These are phyloP conservation scores for Trachythela sp. DNA, from an alignment of 64 coral and sea anemone genomes.

Conservation along the genomic window DNA sequence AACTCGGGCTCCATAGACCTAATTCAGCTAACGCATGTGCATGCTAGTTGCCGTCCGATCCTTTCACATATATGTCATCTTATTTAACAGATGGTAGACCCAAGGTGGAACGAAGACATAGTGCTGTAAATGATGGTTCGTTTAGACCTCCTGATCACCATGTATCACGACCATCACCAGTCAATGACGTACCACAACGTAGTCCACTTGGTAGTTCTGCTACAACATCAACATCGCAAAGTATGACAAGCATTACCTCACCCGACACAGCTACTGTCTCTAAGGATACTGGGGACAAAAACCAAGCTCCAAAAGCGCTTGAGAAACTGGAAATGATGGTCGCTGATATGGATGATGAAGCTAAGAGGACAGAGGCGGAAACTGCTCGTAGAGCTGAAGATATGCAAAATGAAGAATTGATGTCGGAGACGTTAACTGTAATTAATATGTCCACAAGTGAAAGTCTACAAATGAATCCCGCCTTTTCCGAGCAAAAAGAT, in stretches of 20 bases:
- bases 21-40: too few species aligned
- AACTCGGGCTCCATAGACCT: too few species aligned
- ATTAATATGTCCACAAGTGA: background rate
- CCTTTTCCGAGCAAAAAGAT: background rate
- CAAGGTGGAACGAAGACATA: background rate
- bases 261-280: background rate
- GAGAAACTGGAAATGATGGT: slow-evolving; percentile 95
- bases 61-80: background rate
- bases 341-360: slow-evolving; percentile 73
- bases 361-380: slow-evolving; percentile 53
- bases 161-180: background rate
- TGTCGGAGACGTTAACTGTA: background rate
- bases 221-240: background rate
- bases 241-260: background rate
- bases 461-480: too few species aligned
- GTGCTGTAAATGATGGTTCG: background rate
- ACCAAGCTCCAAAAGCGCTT: slow-evolving; percentile 58
- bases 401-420: slow-evolving; percentile 28
- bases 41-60: too few species aligned
- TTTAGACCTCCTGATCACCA: background rate
- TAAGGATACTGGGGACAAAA: slow-evolving; percentile 14
- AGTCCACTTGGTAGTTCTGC: background rate
- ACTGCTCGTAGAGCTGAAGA: slow-evolving; percentile 66
- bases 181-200: background rate
- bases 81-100: background rate